A percentile compares a stretch with the other conserved stretches of the same genome.
phyloP scores from a whole-genome alignment of 2,113 vertebrate genomes.

The Sciurus niger region DNA sequence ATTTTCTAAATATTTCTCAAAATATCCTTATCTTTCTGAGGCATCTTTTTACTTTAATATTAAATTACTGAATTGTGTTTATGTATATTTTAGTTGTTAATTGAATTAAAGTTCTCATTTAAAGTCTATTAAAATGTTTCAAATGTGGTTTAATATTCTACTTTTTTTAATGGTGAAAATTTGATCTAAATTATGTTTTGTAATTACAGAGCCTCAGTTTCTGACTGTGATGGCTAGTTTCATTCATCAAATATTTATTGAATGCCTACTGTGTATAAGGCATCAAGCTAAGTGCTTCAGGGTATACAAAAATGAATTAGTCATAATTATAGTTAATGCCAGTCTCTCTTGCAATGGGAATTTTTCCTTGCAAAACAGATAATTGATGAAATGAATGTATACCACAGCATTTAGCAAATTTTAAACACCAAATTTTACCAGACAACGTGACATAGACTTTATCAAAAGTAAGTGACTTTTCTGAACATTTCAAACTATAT shows the following conservation, averaged over 20 bases:
- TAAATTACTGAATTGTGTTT: conserved; percentile 60
- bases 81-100: conserved; percentile 65
- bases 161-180: conserved; percentile 46
- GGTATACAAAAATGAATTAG: conserved; percentile 57
- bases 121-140: conserved; percentile 71
- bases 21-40: conserved; percentile 81
- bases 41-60: conserved; percentile 75
- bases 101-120: conserved; percentile 64
- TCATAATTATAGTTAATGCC: conserved; percentile 4
- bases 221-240: conserved; percentile 58
- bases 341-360: conserved; percentile 36
- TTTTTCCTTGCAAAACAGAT: conserved; percentile 52
- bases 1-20: conserved; percentile 83
- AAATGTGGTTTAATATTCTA: conserved; percentile 48
- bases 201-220: conserved; percentile 61
- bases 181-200: conserved; percentile 58
- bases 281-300: conserved; percentile 57
- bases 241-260: conserved; percentile 75
- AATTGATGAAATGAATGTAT: conserved; percentile 48
- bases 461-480: conserved; percentile 32
- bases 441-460: neutral
- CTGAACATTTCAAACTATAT: neutral
- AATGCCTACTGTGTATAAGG: conserved; percentile 29
- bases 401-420: conserved; percentile 24
- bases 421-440: conserved; percentile 31